Percentiles rank a stretch among this genome's conserved stretches.
Conservation (phyloP, 2,888 invertebrate genomes). For the Sinhomidia bicolor region DNA sequence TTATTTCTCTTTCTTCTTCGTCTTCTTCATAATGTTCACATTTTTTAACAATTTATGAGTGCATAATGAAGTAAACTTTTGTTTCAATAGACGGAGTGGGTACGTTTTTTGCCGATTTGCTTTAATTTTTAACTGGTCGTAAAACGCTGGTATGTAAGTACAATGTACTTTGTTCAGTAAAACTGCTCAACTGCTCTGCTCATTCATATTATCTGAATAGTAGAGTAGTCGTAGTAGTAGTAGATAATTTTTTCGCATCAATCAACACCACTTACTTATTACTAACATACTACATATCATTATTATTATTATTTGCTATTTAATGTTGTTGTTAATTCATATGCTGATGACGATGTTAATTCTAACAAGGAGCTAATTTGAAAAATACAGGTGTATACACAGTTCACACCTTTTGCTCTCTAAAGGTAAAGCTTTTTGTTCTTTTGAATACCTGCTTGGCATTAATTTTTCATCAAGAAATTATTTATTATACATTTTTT, state of each 20-base stretch:
- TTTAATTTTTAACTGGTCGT: constrained; percentile 60
- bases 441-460: constrained; percentile 34
- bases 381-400: constrained; percentile 62
- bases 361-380: constrained; percentile 68
- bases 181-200: not conserved
- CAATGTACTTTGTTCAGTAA: too few species aligned
- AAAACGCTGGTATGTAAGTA: constrained; percentile 4
- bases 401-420: constrained; percentile 51
- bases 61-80: constrained; percentile 55
- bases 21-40: not conserved
- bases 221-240: too few species aligned
- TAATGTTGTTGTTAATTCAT: constrained; percentile 47
- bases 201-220: constrained; percentile 36
- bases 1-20: constrained; percentile 16
- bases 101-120: too few species aligned
- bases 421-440: constrained; percentile 22
- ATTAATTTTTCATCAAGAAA: constrained; percentile 35
- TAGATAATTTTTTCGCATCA: constrained; percentile 42
- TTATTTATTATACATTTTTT: too few species aligned
- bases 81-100: too few species aligned
- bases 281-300: not conserved
- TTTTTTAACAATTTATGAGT: constrained; percentile 59
- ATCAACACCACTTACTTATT: constrained; percentile 29
- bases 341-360: constrained; percentile 15
- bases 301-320: constrained; percentile 18